Percentiles rank a stretch among this genome's conserved stretches.
phyloP scores from a whole-genome alignment of 2,113 vertebrate species.

The Poicephalus gulielmi region DNA sequence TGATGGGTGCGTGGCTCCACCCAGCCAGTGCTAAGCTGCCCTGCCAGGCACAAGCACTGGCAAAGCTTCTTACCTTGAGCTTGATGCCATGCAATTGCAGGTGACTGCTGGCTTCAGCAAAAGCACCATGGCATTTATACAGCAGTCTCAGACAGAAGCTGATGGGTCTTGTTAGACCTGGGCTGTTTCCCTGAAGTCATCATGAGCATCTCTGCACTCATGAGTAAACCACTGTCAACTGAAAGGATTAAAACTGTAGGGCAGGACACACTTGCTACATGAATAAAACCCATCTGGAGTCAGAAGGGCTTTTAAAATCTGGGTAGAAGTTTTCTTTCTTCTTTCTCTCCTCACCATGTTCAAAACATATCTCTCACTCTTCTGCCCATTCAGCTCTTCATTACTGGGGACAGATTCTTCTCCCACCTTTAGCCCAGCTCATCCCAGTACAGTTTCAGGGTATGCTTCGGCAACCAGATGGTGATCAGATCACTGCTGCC shows the following conservation, averaged over 20 bases:
- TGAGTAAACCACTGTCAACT: background rate
- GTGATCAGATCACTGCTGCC: accelerated
- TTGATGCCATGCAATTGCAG: background rate
- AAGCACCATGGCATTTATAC: background rate
- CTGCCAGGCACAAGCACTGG: background rate
- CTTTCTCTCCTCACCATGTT: background rate
- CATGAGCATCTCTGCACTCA: background rate
- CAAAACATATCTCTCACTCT: background rate
- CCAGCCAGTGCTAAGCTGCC: background rate
- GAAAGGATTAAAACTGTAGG: background rate
- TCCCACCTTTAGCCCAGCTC: background rate
- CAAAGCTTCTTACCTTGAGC: background rate
- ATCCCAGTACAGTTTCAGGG: background rate
- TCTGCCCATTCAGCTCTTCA: background rate
- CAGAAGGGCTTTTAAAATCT: background rate
- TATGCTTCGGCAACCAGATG: background rate
- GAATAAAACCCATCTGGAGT: background rate
- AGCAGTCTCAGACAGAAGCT: background rate
- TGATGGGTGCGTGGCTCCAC: background rate
- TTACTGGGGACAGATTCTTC: background rate
- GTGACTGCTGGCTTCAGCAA: background rate
- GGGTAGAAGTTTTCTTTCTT: background rate
- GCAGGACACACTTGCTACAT: background rate
- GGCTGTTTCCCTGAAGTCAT: background rate
- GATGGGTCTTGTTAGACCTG: background rate